These are phyloP conservation scores for Setophaga petechia DNA, from an alignment of 2,113 vertebrate genomes.

Conservation along the genomic window DNA sequence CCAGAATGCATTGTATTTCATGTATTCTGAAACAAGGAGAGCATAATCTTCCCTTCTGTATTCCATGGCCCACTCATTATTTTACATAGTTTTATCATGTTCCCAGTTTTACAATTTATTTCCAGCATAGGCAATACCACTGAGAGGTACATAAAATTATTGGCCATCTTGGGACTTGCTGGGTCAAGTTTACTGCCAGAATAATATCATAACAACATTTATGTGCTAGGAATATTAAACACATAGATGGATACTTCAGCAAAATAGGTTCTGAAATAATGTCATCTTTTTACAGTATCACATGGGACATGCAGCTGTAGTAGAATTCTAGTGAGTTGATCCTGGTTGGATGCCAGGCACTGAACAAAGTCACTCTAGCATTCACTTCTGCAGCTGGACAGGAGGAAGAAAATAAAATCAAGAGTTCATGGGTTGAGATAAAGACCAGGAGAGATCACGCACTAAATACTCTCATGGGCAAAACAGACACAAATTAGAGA, in stretches of 20 bases:
- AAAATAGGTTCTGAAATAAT: background rate
- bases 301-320: background rate
- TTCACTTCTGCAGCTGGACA: background rate
- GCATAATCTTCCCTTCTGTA: background rate
- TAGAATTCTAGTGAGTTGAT: background rate
- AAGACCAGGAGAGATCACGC: background rate
- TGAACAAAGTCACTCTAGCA: background rate
- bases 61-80: background rate
- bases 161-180: background rate
- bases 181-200: background rate
- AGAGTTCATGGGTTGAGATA: background rate
- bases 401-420: background rate
- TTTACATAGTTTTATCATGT: background rate
- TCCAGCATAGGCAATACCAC: background rate
- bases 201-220: background rate
- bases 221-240: background rate
- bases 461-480: background rate
- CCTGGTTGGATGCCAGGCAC: background rate
- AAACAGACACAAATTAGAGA: background rate
- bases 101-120: background rate
- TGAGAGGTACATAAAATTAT: background rate
- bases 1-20: background rate
- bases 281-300: background rate
- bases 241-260: background rate
- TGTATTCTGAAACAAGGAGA: background rate